These are phyloP conservation scores for Xiphophorus maculatus DNA, from an alignment of 2,113 vertebrate species.

Conservation along the genomic window DNA sequence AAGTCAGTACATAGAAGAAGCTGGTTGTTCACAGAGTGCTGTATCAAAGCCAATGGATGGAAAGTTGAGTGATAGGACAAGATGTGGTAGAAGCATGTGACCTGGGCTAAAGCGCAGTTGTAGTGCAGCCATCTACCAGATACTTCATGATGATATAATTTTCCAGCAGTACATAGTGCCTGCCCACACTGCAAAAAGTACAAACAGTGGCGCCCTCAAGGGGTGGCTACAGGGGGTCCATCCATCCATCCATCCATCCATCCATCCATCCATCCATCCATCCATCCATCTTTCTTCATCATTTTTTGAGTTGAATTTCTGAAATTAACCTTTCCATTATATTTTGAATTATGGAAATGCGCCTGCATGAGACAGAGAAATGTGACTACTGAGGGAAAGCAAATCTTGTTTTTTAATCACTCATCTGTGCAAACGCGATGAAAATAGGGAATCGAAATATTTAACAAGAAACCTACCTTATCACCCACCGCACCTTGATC, in stretches of 20 bases:
- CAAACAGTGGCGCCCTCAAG: too few species aligned
- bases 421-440: conserved; percentile 19
- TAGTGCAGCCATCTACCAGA: not conserved
- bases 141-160: not conserved
- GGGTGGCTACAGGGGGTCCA: too few species aligned
- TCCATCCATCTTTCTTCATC: too few species aligned
- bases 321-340: not conserved
- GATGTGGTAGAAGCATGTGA: too few species aligned
- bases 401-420: conserved; percentile 46
- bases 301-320: too few species aligned
- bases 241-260: too few species aligned
- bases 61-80: too few species aligned
- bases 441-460: conserved; percentile 43
- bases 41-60: too few species aligned
- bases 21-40: too few species aligned
- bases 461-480: conserved; percentile 61
- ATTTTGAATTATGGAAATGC: not conserved
- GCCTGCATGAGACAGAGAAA: not conserved
- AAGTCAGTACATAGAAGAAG: too few species aligned
- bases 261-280: too few species aligned
- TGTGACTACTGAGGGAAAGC: conserved; percentile 19
- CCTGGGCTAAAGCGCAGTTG: too few species aligned
- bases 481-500: conserved; percentile 11
- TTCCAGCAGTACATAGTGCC: not conserved
- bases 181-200: not conserved